Percentiles rank a stretch among this genome's conserved stretches.
Conservation (phyloP, 2,888 invertebrate genomes). For the Latheticus oryzae region DNA sequence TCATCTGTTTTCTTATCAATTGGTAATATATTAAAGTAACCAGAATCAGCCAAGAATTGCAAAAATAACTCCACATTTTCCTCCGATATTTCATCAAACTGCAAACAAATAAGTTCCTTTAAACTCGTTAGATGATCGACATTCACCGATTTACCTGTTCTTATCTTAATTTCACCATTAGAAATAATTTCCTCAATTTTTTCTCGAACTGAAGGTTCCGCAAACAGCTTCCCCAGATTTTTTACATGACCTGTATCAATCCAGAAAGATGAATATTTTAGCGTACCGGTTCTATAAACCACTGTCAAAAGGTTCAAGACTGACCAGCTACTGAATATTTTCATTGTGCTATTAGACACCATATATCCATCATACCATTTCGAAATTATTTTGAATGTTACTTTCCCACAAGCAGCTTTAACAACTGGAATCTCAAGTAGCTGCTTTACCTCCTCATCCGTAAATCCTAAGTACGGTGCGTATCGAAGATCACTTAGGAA, state of each 20-base stretch:
- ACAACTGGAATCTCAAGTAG: conserved; percentile 39
- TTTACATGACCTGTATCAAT: conserved; percentile 29
- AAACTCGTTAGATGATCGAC: conserved; percentile 25
- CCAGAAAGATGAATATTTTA: conserved; percentile 24
- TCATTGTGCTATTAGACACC: conserved; percentile 29
- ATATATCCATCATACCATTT: conserved; percentile 41
- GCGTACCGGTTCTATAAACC: conserved; percentile 12
- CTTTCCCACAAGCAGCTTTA: conserved; percentile 40
- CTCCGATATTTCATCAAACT: conserved; percentile 32
- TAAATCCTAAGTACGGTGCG: conserved; percentile 43
- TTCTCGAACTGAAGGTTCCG: conserved; percentile 27
- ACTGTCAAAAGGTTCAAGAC: conserved; percentile 20
- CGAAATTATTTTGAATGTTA: conserved; percentile 34
- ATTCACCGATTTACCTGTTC: conserved; percentile 25
- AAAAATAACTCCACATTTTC: conserved; percentile 29
- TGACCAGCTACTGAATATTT: conserved; percentile 32
- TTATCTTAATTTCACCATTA: conserved; percentile 26
- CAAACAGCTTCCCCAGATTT: conserved; percentile 28
- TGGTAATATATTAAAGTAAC: conserved; percentile 42
- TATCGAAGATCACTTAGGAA: conserved; percentile 40
- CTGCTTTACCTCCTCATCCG: conserved; percentile 39
- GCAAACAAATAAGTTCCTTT: conserved; percentile 24
- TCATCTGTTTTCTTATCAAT: conserved; percentile 40
- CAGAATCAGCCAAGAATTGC: conserved; percentile 41
- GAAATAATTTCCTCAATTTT: conserved; percentile 26